These are phyloP conservation scores for Dugesia japonica DNA, from an alignment of 2,888 invertebrate species.

Conservation along the genomic window DNA sequence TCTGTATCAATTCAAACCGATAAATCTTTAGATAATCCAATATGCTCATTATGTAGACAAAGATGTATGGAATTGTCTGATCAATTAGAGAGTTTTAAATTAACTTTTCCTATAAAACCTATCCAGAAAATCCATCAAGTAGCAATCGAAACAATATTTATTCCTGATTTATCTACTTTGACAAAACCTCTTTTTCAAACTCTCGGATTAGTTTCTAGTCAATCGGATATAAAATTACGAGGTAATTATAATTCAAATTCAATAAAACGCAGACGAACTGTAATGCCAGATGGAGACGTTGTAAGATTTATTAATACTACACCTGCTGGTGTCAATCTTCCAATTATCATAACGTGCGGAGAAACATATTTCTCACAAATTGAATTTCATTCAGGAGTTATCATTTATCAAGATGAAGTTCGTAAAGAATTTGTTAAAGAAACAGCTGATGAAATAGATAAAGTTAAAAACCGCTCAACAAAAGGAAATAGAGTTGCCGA, in stretches of 20 bases:
- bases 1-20: not conserved
- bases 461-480: constrained; percentile 1
- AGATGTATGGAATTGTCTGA: not conserved
- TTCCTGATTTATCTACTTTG: not conserved
- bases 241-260: not conserved
- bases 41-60: not conserved
- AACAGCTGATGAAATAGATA: not conserved
- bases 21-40: not conserved
- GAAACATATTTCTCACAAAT: not conserved
- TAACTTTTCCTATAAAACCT: not conserved
- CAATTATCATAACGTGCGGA: not conserved
- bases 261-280: not conserved
- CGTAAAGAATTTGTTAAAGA: not conserved
- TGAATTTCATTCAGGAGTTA: not conserved
- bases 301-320: not conserved
- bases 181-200: not conserved
- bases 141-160: not conserved
- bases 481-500: not conserved
- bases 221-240: not conserved
- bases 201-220: constrained; percentile 15
- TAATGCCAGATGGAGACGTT: constrained; percentile 10
- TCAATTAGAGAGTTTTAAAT: not conserved
- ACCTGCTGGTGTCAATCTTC: not conserved
- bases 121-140: not conserved
- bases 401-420: not conserved